Base-by-base conservation (phyloP, 1,140 invertebrate species). In the Drosophila parvula region DNA sequence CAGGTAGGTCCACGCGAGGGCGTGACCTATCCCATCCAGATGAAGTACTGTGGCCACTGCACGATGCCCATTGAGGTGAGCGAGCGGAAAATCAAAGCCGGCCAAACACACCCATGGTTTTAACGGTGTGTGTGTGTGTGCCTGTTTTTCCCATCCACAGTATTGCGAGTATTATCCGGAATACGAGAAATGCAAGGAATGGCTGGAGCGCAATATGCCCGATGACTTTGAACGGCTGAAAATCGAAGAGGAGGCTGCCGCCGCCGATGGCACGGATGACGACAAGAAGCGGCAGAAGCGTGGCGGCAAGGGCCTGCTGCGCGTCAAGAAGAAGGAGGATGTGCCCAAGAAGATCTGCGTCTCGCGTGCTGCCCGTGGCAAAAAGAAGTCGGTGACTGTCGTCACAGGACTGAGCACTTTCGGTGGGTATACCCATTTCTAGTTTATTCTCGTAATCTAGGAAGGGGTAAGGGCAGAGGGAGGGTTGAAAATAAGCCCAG, bases 121-220 rank as follows among this genome's bases (percentile, higher is more conserved):
- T 9, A 2, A 69, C 44, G 43, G 59, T 65, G 5, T 22, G 22
- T 38, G n/a, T 59, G 36, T 27, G 22, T 47, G 65, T 45, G 9
- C 14, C 32, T 38, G n/a, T 51, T 22, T 7, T 40, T n/a, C 14
- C 16, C 10, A 14, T 53, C 41, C 44, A 9, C 60, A 98, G 96
- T 99, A 99, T 91, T 99, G 98, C 92, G 98, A 99, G 94, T 99
- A 98, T 93, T 98, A 98, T 93, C 98, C 98, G 41, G 97, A 98
- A 91, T 98, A 98, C 93, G 98, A 99, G 65, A 98, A 98, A 93
- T 99, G 98, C 91, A 98, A 98, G 92, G 95, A 96, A 85, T 99
- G 99, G 99, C 91, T 99, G 47, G 97, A 99, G 92, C 96, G 96
- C 40, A 96, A 99, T 94, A 93, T 99, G 57, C 98, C 98, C 5